phyloP scores from a whole-genome alignment of 2,113 vertebrate species.

The Gallinago undulata region DNA sequence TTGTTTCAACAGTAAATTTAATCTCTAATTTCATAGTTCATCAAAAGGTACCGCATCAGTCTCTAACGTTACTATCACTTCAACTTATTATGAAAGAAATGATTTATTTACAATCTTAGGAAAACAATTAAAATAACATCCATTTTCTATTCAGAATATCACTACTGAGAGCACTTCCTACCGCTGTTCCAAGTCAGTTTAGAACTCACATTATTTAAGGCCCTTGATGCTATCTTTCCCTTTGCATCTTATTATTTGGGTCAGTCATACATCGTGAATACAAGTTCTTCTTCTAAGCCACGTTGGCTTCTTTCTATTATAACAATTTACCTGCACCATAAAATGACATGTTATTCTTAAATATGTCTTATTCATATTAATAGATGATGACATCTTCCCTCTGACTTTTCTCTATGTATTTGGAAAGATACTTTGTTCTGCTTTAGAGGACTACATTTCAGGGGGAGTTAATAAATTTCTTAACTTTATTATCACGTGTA shows the following conservation, averaged over 20 bases:
- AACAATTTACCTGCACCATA: not conserved
- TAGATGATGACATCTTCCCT: not conserved
- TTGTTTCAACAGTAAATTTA: not conserved
- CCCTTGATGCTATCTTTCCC: not conserved
- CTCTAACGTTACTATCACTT: not conserved
- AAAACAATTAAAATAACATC: not conserved
- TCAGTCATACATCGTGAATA: not conserved
- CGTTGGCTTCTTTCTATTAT: not conserved
- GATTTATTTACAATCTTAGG: not conserved
- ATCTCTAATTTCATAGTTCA: not conserved
- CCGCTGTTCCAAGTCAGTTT: not conserved
- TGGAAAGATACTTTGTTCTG: not conserved
- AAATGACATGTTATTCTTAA: not conserved
- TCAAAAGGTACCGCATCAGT: not conserved
- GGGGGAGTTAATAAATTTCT: not conserved
- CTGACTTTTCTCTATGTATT: not conserved
- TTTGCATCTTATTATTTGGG: not conserved
- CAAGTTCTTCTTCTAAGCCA: not conserved
- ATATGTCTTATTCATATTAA: not conserved
- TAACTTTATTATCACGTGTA: not conserved
- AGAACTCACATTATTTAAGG: not conserved
- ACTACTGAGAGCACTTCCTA: not conserved
- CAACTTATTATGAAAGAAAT: not conserved
- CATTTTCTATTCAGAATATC: not conserved
- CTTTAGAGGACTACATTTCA: not conserved